phyloP scores from a whole-genome alignment of 2,113 vertebrate genomes.

The Stictonetta naevosa region DNA sequence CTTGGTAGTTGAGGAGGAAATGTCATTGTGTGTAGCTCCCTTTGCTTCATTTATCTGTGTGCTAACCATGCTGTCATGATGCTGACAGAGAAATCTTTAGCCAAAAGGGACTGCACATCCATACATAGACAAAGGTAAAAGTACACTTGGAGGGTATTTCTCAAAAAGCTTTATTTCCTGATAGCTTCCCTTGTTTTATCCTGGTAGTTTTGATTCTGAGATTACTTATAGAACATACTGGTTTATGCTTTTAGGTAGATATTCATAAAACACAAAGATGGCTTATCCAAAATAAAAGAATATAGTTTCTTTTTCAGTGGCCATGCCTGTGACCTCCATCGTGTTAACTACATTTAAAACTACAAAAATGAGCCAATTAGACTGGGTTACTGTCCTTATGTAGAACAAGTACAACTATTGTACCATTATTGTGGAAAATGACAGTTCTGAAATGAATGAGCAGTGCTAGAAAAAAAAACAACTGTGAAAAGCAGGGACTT shows the following conservation, averaged over 20 bases:
- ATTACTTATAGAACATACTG: background rate
- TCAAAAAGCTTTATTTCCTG: background rate
- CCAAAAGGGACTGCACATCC: background rate
- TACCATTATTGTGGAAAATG: background rate
- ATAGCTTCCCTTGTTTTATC: background rate
- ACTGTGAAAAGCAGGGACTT: background rate
- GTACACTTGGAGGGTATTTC: background rate
- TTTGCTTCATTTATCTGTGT: background rate
- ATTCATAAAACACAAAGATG: background rate
- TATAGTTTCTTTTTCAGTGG: background rate
- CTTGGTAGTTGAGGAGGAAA: background rate
- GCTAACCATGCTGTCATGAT: background rate
- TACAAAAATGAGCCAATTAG: background rate
- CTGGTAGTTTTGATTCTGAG: background rate
- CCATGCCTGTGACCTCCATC: background rate
- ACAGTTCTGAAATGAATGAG: background rate
- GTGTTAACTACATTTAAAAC: background rate
- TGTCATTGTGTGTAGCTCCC: background rate
- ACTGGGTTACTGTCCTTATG: background rate
- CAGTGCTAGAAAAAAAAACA: background rate
- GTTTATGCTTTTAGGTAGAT: background rate
- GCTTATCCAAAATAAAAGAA: background rate
- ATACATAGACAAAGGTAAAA: background rate
- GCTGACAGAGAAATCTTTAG: background rate
- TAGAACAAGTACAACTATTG: background rate